These are phyloP conservation scores for Diacarnus erythraeanus DNA, from an alignment of 37 sponge, comb jelly and placozoan genomes.

Conservation along the genomic window DNA sequence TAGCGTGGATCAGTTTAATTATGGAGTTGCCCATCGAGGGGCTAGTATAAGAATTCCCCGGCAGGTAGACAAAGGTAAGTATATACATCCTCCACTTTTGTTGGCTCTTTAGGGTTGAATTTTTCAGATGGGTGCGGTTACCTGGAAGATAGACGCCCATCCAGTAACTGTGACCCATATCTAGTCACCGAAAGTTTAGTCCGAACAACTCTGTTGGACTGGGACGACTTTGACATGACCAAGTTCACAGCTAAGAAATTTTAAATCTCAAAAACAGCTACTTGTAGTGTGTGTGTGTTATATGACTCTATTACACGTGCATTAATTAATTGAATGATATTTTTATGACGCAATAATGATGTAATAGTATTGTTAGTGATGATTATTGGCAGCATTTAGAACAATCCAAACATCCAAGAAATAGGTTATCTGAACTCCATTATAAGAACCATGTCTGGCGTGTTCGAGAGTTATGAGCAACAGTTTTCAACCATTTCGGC, in stretches of 20 bases:
- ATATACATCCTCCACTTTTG: neutral
- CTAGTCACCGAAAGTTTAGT: slow-evolving; percentile 84
- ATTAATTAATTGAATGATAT: too few species aligned
- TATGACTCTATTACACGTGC: too few species aligned
- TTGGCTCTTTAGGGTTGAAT: too few species aligned
- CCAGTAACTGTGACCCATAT: slow-evolving; percentile 95
- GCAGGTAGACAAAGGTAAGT: slow-evolving; percentile 56
- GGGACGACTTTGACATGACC: slow-evolving; percentile 44
- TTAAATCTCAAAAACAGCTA: too few species aligned
- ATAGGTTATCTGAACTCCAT: too few species aligned
- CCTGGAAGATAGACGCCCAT: slow-evolving; percentile 94
- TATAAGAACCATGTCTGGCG: slow-evolving; percentile 25
- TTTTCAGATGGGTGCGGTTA: slow-evolving; percentile 82
- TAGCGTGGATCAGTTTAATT: slow-evolving; percentile 65
- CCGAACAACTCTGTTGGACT: slow-evolving; percentile 75
- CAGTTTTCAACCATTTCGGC: slow-evolving; percentile 78
- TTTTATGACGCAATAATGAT: too few species aligned
- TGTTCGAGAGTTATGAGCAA: slow-evolving; percentile 80
- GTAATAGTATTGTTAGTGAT: neutral
- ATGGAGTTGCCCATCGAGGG: slow-evolving; percentile 94
- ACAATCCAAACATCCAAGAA: too few species aligned
- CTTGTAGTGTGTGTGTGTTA: too few species aligned
- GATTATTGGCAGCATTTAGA: neutral
- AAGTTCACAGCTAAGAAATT: slow-evolving; percentile 3
- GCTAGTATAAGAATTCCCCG: slow-evolving; percentile 94